phyloP scores from a whole-genome alignment of 2,888 invertebrate species.

The Romanomermis culicivorax region DNA sequence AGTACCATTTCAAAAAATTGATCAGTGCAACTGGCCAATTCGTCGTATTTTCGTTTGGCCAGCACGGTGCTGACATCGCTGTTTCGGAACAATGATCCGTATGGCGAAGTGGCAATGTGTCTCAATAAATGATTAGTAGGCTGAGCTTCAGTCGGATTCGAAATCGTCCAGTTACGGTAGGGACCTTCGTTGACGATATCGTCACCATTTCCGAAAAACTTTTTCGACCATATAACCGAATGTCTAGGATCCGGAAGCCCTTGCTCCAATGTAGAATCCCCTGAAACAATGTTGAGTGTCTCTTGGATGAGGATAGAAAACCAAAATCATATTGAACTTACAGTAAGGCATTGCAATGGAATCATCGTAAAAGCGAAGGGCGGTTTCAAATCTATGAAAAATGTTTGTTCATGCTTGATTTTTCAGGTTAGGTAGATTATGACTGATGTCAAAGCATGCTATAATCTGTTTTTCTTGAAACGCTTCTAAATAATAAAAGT shows the following conservation, averaged over 20 bases:
- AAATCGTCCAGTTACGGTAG: slow-evolving; percentile 25
- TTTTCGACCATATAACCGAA: slow-evolving; percentile 20
- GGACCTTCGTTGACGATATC: slow-evolving; percentile 25
- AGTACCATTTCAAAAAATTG: slow-evolving; percentile 20
- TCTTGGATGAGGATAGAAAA: no score
- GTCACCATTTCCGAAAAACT: slow-evolving; percentile 21
- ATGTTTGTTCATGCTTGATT: no score
- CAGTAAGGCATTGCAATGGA: neutral
- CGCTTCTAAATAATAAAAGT: no score
- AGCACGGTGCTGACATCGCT: slow-evolving; percentile 4
- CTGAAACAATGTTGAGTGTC: no score
- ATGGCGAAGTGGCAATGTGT: slow-evolving; percentile 7
- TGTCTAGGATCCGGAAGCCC: slow-evolving; percentile 19
- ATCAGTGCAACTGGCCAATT: slow-evolving; percentile 13
- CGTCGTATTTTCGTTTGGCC: slow-evolving; percentile 1
- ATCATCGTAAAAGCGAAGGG: neutral
- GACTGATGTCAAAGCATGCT: no score
- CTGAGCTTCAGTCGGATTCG: no score
- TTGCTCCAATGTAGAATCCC: slow-evolving; percentile 16
- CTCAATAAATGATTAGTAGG: slow-evolving; percentile 14
- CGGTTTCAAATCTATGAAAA: neutral
- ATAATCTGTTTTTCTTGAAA: no score
- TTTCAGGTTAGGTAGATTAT: no score
- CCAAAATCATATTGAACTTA: no score
- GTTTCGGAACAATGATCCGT: slow-evolving; percentile 7